phyloP scores from a whole-genome alignment of 2,113 vertebrate species.

The Silurus asotus region DNA sequence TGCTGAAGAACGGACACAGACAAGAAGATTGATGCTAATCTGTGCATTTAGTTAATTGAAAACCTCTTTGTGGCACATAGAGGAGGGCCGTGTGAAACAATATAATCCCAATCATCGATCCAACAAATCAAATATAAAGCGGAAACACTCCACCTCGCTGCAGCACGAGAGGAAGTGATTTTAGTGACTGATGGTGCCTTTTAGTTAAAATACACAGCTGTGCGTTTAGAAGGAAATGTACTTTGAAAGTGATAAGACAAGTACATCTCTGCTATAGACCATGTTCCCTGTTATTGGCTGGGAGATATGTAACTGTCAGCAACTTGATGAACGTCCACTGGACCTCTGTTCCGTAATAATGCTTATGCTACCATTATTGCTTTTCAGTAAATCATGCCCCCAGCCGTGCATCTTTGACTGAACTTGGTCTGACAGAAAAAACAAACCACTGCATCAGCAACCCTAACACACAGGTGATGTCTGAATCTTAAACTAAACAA shows the following conservation, averaged over 20 bases:
- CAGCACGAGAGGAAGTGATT: constrained; percentile 62
- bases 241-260: constrained; percentile 5
- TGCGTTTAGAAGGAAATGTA: constrained; percentile 36
- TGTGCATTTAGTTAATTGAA: constrained; percentile 81
- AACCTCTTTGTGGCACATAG: constrained; percentile 73
- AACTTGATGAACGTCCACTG: constrained; percentile 38
- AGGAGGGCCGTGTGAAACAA: constrained; percentile 60
- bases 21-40: constrained; percentile 76
- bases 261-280: not conserved
- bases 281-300: constrained; percentile 22
- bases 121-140: constrained; percentile 71
- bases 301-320: constrained; percentile 21
- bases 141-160: constrained; percentile 63
- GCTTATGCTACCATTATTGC: constrained; percentile 34
- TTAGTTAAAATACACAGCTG: constrained; percentile 58
- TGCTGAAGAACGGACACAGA: constrained; percentile 53
- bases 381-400: constrained; percentile 29
- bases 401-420: constrained; percentile 7
- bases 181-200: constrained; percentile 57
- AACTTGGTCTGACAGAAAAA: constrained; percentile 16
- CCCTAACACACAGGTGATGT: not conserved
- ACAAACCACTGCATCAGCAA: constrained; percentile 28
- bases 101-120: constrained; percentile 74
- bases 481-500: not conserved
- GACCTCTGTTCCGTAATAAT: constrained; percentile 38